Percentiles rank a stretch among this genome's conserved stretches.
Conservation (phyloP, 2,113 vertebrate species). For the Rostratula benghalensis region DNA sequence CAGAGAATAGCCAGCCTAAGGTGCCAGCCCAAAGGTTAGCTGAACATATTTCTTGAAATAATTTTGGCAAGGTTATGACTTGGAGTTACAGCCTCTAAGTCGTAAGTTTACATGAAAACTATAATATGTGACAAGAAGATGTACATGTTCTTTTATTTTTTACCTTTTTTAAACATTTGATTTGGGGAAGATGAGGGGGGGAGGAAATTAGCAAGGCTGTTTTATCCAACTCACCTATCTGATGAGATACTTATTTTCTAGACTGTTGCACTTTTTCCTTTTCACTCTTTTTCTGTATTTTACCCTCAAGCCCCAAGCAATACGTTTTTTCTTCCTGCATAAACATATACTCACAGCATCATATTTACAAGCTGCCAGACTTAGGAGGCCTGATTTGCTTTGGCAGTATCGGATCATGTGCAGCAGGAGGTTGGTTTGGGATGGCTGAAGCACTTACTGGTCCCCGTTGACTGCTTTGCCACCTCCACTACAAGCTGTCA, state of each 20-base stretch:
- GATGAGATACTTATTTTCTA: background rate
- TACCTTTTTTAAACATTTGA: background rate
- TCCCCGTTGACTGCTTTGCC: background rate
- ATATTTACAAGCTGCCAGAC: background rate
- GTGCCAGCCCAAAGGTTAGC: slow-evolving; percentile 99
- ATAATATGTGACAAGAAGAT: slow-evolving; percentile 7
- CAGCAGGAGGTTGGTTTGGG: background rate
- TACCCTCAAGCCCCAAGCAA: background rate
- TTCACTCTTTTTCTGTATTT: background rate
- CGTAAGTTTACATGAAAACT: slow-evolving; percentile 38
- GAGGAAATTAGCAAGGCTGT: background rate
- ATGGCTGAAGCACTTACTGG: background rate
- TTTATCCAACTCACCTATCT: background rate
- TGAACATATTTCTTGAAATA: slow-evolving; percentile 88
- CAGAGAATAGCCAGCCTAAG: slow-evolving; percentile 97
- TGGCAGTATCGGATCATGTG: background rate
- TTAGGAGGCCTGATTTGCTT: background rate
- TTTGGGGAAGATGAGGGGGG: background rate
- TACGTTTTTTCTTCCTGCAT: background rate
- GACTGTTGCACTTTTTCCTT: background rate
- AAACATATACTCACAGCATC: background rate
- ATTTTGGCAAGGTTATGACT: slow-evolving; percentile 80
- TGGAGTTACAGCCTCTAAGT: slow-evolving; percentile 76
- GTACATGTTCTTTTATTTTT: background rate
- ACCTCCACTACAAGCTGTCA: background rate